phyloP scores from a whole-genome alignment of 1,140 invertebrate genomes.

The Palaemon carinicauda region DNA sequence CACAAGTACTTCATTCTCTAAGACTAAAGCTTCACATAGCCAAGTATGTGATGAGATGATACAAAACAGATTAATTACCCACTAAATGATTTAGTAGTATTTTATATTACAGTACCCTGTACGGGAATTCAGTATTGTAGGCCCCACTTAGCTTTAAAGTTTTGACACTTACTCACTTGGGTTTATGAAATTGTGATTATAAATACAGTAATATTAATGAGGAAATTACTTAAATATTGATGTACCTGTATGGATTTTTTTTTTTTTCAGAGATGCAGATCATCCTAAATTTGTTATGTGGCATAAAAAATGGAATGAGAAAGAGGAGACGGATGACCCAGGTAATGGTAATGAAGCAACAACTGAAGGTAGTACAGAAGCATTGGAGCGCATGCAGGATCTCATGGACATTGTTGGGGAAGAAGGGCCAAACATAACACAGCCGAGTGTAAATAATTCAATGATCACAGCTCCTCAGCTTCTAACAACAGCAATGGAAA shows the following conservation, averaged over 20 bases:
- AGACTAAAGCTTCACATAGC: slow-evolving; percentile 80
- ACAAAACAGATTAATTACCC: neutral
- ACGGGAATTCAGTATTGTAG: too few species aligned
- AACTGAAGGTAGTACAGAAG: slow-evolving; percentile 41
- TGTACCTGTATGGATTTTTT: neutral
- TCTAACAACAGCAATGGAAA: neutral
- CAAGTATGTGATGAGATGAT: slow-evolving; percentile 53
- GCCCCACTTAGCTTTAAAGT: too few species aligned
- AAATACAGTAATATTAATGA: slow-evolving; percentile 65
- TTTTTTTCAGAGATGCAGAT: slow-evolving; percentile 60
- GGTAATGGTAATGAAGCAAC: slow-evolving; percentile 37
- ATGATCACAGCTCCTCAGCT: neutral
- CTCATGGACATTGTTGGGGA: slow-evolving; percentile 40
- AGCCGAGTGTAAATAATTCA: neutral
- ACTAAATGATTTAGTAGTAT: too few species aligned
- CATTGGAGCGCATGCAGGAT: slow-evolving; percentile 29
- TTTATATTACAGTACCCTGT: too few species aligned
- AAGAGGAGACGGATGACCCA: slow-evolving; percentile 64
- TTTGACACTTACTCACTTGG: too few species aligned
- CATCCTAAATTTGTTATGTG: slow-evolving; percentile 82
- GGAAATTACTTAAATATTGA: neutral
- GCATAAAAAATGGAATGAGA: slow-evolving; percentile 81
- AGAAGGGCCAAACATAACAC: neutral
- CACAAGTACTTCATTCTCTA: slow-evolving; percentile 76
- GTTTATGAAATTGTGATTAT: too few species aligned